Evolutionary conservation across 2,888 invertebrate genomes (phyloP).

Genomic region (Drosophila barbarae): DNA sequence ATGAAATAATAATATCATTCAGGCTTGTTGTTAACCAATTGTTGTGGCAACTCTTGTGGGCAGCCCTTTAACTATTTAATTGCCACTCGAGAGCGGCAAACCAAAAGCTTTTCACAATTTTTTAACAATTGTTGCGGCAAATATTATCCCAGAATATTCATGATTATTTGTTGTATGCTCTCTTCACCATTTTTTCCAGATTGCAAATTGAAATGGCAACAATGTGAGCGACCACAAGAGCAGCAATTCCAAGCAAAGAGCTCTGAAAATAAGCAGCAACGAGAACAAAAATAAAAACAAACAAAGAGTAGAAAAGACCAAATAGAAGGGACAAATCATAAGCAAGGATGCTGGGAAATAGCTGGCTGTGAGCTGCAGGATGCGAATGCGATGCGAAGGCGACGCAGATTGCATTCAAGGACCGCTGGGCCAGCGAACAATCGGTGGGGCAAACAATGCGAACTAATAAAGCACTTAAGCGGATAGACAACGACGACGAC

Average conservation of each 20-base stretch:
- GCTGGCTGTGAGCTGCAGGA: constrained; percentile 36
- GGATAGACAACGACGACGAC: constrained; percentile 46
- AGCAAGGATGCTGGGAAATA: constrained; percentile 39
- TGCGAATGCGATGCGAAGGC: constrained; percentile 47
- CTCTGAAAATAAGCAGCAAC: constrained; percentile 27
- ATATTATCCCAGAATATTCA: constrained; percentile 26
- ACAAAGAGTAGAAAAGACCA: constrained; percentile 16
- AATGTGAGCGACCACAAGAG: constrained; percentile 36
- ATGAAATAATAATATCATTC: not conserved
- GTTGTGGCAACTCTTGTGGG: not conserved
- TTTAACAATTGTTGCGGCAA: constrained; percentile 22
- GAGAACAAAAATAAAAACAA: not conserved
- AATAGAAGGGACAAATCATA: constrained; percentile 28
- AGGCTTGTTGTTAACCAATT: not conserved
- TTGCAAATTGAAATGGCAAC: constrained; percentile 60
- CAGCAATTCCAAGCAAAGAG: constrained; percentile 18
- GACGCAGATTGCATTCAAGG: constrained; percentile 48
- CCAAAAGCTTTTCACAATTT: not conserved
- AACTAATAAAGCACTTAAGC: constrained; percentile 72
- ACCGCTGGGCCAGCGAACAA: constrained; percentile 47
- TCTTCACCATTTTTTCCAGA: constrained; percentile 49
- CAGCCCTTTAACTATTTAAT: constrained; percentile 20
- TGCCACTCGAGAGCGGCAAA: constrained; percentile 16
- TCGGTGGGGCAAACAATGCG: constrained; percentile 63
- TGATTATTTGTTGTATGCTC: constrained; percentile 4